A percentile compares a stretch with the other conserved stretches of the same genome.
phyloP scores from a whole-genome alignment of 2,888 invertebrate species.

The Tipula confusa region DNA sequence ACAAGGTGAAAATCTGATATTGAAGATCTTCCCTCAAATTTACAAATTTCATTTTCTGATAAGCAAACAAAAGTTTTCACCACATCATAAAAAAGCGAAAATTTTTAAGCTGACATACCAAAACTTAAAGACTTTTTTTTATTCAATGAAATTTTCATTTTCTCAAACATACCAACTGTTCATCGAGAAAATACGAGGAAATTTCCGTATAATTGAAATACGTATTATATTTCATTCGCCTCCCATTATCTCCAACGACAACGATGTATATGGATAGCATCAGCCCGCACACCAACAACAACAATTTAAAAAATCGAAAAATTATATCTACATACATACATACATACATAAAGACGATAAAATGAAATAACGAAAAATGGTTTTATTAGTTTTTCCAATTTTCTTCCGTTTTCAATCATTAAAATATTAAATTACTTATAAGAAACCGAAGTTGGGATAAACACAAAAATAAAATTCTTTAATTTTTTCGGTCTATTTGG shows the following conservation, averaged over 20 bases:
- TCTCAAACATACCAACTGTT: no score
- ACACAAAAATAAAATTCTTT: background rate
- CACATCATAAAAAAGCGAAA: no score
- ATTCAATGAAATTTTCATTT: no score
- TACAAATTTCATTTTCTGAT: no score
- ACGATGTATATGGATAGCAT: background rate
- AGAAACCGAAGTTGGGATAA: background rate
- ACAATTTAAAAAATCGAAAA: background rate
- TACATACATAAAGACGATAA: background rate
- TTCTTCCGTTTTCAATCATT: background rate
- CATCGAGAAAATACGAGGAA: no score
- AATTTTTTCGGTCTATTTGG: background rate
- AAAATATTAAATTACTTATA: background rate
- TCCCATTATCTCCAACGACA: background rate
- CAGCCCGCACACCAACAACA: background rate
- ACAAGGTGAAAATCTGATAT: no score
- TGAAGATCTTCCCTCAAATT: no score
- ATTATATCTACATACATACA: background rate
- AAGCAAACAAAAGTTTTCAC: no score
- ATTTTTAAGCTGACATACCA: no score
- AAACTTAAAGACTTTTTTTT: no score
- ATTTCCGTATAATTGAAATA: background rate
- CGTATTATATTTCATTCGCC: background rate
- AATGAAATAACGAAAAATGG: background rate
- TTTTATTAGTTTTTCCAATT: no score